A percentile compares a stretch with the other conserved stretches of the same genome.
Evolutionary conservation across 2,797 vertebrate species (phyloP).

Genomic region (Myripristis jacobus): DNA sequence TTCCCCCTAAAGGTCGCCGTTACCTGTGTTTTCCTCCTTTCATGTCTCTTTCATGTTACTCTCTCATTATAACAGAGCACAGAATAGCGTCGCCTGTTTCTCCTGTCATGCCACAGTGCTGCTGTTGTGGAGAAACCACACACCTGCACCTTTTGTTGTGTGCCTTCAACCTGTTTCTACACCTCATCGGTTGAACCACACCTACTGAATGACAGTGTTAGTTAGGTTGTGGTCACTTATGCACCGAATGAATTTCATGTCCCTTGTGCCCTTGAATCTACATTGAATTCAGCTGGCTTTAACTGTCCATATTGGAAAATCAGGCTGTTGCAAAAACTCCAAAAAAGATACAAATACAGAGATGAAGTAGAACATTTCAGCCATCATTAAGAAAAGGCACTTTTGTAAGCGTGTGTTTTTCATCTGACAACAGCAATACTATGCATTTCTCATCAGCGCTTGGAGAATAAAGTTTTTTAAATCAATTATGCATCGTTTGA

Average conservation of each 20-base stretch:
- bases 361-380: background rate
- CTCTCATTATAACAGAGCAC: constrained; percentile 37
- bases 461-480: constrained; percentile 2
- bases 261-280: background rate
- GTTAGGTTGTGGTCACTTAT: background rate
- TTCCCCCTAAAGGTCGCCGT: constrained; percentile 46
- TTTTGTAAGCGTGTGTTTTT: constrained; percentile 12
- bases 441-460: background rate
- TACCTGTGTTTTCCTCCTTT: constrained; percentile 3
- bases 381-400: background rate
- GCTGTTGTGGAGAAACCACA: constrained; percentile 54
- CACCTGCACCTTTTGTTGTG: constrained; percentile 11
- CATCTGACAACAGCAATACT: background rate
- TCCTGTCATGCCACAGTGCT: background rate
- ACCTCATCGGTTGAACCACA: no score
- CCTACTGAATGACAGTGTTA: background rate
- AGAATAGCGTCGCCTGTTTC: constrained; percentile 2
- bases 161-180: background rate
- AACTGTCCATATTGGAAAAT: constrained; percentile 4
- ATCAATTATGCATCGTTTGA: background rate
- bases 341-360: background rate
- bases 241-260: background rate
- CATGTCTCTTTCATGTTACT: constrained; percentile 1
- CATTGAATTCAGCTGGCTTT: background rate
- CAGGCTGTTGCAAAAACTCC: background rate